These are phyloP conservation scores for Thunnus thynnus DNA, from an alignment of 2,113 vertebrate species.

Conservation along the genomic window DNA sequence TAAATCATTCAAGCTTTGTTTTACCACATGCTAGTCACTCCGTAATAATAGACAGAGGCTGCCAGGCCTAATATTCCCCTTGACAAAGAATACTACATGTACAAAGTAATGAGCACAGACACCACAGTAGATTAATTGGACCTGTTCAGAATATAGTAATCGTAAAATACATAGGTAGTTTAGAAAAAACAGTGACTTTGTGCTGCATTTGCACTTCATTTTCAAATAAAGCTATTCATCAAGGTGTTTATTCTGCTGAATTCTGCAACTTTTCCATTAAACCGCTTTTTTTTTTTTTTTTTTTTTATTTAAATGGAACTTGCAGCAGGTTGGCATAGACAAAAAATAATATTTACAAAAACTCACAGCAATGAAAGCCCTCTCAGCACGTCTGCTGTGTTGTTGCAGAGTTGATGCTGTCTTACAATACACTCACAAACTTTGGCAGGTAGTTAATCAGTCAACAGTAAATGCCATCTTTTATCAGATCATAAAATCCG, in stretches of 20 bases:
- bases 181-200: not conserved
- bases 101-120: constrained; percentile 34
- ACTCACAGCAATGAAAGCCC: constrained; percentile 59
- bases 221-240: constrained; percentile 4
- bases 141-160: constrained; percentile 6
- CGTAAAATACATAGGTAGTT: not conserved
- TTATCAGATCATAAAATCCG: constrained; percentile 87
- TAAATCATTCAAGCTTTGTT: constrained; percentile 79
- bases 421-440: constrained; percentile 79
- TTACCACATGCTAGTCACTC: constrained; percentile 67
- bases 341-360: constrained; percentile 54
- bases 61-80: constrained; percentile 19
- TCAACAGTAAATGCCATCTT: constrained; percentile 84
- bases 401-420: constrained; percentile 66
- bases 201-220: not conserved
- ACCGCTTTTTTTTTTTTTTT: not conserved
- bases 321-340: constrained; percentile 44
- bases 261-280: not conserved
- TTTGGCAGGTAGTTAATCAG: constrained; percentile 85
- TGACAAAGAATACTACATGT: constrained; percentile 34
- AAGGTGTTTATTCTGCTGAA: not conserved
- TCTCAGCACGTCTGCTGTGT: constrained; percentile 65
- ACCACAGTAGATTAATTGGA: constrained; percentile 17
- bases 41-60: constrained; percentile 49
- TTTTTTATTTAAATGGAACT: constrained; percentile 45